Base-by-base conservation (phyloP, 2,113 vertebrate species). In the Cheirogaleus medius region DNA sequence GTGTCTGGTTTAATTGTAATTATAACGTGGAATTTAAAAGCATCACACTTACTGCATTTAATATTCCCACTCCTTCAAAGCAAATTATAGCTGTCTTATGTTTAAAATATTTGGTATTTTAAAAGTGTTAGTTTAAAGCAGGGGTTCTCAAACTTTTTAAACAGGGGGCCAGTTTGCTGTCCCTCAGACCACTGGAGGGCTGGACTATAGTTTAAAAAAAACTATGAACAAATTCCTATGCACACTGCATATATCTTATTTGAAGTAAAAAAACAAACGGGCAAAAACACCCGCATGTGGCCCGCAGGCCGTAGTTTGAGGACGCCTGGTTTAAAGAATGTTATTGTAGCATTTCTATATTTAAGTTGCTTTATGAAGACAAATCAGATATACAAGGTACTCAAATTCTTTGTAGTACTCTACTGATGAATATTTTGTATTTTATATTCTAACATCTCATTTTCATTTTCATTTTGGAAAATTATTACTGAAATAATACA, bases 51-150 rank as follows among this genome's bases (percentile, higher is more conserved):
- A 74, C 0, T 92, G 68, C 23, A 52, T 86, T 95, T 93, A 95
- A 63, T 95, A 85, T 98, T 97, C 90, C 54, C 73, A 95, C 20
- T 96, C 63, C 90, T 97, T 98, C 95, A 97, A 96, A 98, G 97
- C 47, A 97, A 78, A 95, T 91, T 94, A 42, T 90, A 81, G 74
- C 60, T 96, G 9, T 58, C 47, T 85, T 97, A 21, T 95, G 13
- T 96, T 90, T 54, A 87, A 97, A 92, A 63, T 90, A 85, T 90
- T 90, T 63, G 10, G 25, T 25, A 63, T 63, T 63, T 63, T 29
- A 29, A 63, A 63, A 63, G 23, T 60, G 25, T 25, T 63, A 56
- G 54, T 21, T 56, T 56, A 94, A 90, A 82, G 74, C n/a, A n/a
- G n/a, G n/a, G n/a, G n/a, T n/a, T n/a, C n/a, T n/a, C n/a, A n/a